phyloP scores from a whole-genome alignment of 1,140 invertebrate species.

The Bombyx mandarina region DNA sequence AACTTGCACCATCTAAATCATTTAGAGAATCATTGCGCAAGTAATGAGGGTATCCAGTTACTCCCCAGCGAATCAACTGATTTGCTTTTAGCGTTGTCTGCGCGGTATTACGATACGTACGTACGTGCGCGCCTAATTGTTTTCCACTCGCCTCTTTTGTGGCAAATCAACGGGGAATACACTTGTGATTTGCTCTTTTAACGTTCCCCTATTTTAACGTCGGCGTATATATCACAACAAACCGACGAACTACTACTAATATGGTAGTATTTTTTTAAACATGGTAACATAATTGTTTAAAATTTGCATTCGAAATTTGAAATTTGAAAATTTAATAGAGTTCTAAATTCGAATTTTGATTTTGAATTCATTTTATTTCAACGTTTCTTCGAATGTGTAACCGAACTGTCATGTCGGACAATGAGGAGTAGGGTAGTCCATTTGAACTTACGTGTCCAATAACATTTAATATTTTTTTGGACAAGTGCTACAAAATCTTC shows the following conservation, averaged over 20 bases:
- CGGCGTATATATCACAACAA: too few species aligned
- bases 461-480: too few species aligned
- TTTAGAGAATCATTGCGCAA: constrained; percentile 19
- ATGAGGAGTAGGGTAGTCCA: background rate
- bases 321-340: constrained; percentile 43
- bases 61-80: constrained; percentile 22
- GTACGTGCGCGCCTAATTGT: constrained; percentile 11
- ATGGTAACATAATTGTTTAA: constrained; percentile 1
- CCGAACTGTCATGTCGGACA: background rate
- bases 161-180: too few species aligned
- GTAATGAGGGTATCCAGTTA: constrained; percentile 37
- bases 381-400: background rate
- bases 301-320: constrained; percentile 19
- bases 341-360: constrained; percentile 32
- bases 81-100: constrained; percentile 21
- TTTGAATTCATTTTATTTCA: constrained; percentile 9
- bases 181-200: too few species aligned
- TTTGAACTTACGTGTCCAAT: too few species aligned
- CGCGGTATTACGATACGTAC: constrained; percentile 6
- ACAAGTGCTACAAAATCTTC: background rate
- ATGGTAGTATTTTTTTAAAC: too few species aligned
- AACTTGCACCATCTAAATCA: background rate
- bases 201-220: too few species aligned
- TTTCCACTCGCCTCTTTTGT: constrained; percentile 8
- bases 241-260: too few species aligned